These are phyloP conservation scores for Conger conger DNA, from an alignment of 2,113 vertebrate genomes.

Conservation along the genomic window DNA sequence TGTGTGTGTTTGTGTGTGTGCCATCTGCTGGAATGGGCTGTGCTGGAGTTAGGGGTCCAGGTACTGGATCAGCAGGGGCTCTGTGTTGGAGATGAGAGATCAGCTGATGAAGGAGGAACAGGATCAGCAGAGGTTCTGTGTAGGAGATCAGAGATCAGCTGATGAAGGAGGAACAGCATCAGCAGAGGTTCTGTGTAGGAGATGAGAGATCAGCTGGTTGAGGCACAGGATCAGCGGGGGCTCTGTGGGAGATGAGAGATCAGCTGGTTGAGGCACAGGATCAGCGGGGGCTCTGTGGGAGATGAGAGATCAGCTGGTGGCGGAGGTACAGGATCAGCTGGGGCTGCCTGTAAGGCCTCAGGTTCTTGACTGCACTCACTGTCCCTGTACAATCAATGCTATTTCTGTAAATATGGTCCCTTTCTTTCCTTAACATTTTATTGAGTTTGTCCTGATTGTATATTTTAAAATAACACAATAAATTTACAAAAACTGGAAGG, in stretches of 20 bases:
- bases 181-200: not conserved
- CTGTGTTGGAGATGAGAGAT: not conserved
- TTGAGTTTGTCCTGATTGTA: conserved; percentile 30
- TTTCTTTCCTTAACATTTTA: conserved; percentile 23
- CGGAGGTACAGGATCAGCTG: not conserved
- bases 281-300: too few species aligned
- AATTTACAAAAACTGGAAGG: conserved; percentile 19
- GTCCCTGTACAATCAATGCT: conserved; percentile 19
- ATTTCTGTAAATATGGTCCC: conserved; percentile 27
- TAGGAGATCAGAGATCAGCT: not conserved
- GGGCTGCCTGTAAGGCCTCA: not conserved
- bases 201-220: not conserved
- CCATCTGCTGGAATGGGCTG: not conserved
- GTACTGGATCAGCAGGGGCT: not conserved
- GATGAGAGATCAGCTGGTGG: too few species aligned
- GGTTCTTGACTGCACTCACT: conserved; percentile 14
- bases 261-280: not conserved
- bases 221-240: not conserved
- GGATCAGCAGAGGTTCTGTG: not conserved
- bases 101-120: not conserved
- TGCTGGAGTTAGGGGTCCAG: not conserved
- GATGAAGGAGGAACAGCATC: not conserved
- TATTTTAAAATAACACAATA: conserved; percentile 34
- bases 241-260: not conserved
- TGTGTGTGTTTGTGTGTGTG: not conserved